These are phyloP conservation scores for Chionoecetes opilio DNA, from an alignment of 1,140 invertebrate species.

Conservation along the genomic window DNA sequence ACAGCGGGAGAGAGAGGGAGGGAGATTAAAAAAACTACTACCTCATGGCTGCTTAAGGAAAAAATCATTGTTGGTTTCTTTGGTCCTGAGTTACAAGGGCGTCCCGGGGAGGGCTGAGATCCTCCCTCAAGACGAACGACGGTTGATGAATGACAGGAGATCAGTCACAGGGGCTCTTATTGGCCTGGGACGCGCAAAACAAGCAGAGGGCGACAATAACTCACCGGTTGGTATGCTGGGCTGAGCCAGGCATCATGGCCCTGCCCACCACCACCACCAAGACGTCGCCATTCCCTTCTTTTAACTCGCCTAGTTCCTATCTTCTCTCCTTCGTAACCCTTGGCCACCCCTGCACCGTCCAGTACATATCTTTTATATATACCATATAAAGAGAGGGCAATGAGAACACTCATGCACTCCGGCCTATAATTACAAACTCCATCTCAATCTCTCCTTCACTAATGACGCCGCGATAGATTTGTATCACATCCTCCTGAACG, in stretches of 20 bases:
- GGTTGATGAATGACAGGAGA: conserved; percentile 1
- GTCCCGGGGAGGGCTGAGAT: background rate
- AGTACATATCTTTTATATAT: conserved; percentile 54
- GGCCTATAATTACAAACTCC: conserved; percentile 70
- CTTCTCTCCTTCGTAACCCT: background rate
- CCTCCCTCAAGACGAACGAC: conserved; percentile 9
- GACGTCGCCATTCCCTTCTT: background rate
- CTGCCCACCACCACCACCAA: background rate
- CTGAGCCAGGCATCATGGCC: background rate
- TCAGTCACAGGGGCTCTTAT: background rate
- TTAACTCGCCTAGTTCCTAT: background rate
- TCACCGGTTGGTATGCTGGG: background rate
- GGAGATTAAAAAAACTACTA: background rate
- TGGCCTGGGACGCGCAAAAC: conserved; percentile 25
- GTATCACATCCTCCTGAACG: conserved; percentile 59
- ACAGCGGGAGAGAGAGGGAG: no score
- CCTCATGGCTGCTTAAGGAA: background rate
- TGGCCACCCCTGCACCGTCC: background rate
- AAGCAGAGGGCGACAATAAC: conserved; percentile 21
- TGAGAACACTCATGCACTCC: conserved; percentile 48
- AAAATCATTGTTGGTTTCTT: conserved; percentile 9
- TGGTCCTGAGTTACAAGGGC: background rate
- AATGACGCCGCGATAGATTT: conserved; percentile 72
- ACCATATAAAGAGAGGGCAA: conserved; percentile 45
- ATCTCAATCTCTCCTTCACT: conserved; percentile 71